These are phyloP conservation scores for Tachuris rubrigastra DNA, from an alignment of 2,113 vertebrate species.

Conservation along the genomic window DNA sequence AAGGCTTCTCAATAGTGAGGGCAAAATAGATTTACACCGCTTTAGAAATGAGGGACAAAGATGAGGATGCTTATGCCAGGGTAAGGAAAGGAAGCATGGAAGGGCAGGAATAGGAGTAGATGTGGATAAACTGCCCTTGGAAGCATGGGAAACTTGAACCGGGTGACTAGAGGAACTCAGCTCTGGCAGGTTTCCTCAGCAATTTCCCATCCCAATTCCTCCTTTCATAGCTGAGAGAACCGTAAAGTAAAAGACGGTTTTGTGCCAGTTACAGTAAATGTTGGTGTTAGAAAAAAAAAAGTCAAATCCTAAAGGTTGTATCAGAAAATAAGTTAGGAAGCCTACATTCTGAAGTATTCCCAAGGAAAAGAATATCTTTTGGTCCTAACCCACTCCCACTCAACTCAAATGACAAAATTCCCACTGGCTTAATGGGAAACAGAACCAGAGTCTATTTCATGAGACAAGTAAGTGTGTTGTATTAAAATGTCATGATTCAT, in stretches of 20 bases:
- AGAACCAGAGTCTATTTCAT: background rate
- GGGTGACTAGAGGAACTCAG: background rate
- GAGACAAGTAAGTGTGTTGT: background rate
- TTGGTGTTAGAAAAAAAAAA: background rate
- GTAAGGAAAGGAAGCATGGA: background rate
- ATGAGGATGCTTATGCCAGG: background rate
- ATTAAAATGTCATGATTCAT: background rate
- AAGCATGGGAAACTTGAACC: background rate
- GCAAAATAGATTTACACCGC: background rate
- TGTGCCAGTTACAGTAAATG: background rate
- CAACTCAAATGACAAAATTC: background rate
- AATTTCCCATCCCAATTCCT: background rate
- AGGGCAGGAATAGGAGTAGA: background rate
- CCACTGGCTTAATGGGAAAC: background rate
- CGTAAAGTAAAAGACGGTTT: background rate
- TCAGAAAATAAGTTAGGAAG: background rate
- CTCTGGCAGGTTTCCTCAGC: background rate
- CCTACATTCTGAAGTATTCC: background rate
- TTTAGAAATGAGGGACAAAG: background rate
- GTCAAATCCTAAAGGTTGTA: background rate
- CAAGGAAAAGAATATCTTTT: background rate
- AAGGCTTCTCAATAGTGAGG: background rate
- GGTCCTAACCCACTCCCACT: background rate
- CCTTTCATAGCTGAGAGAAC: background rate
- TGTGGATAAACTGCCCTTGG: background rate